Conservation (phyloP, 1,140 invertebrate genomes). For the Pogonomyrmex californicus region DNA sequence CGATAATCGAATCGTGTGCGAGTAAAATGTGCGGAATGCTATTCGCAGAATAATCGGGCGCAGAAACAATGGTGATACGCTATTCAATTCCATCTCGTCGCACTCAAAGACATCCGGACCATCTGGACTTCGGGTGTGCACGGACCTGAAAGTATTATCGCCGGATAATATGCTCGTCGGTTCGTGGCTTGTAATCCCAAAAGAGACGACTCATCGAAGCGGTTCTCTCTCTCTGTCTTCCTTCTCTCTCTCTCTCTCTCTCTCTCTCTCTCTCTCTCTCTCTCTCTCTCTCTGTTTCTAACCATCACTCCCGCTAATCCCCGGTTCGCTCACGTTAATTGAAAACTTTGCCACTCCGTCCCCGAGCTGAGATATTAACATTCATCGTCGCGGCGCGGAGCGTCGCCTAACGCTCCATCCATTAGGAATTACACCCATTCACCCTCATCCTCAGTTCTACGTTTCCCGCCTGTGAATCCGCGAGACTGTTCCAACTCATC, state of each 20-base stretch:
- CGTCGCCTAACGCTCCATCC: slow-evolving; percentile 70
- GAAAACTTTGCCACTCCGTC: slow-evolving; percentile 70
- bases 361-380: slow-evolving; percentile 71
- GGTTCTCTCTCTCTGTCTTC: neutral
- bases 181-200: slow-evolving; percentile 49
- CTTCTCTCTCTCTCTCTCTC: too few species aligned
- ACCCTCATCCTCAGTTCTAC: slow-evolving; percentile 8
- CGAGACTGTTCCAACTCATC: slow-evolving; percentile 42
- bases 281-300: slow-evolving; percentile 5
- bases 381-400: slow-evolving; percentile 60
- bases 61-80: neutral
- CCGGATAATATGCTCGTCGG: slow-evolving; percentile 55
- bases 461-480: neutral
- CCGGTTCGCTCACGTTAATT: slow-evolving; percentile 69
- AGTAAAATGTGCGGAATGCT: neutral
- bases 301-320: slow-evolving; percentile 62
- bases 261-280: neutral
- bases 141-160: slow-evolving; percentile 51
- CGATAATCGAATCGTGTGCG: too few species aligned
- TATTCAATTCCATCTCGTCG: slow-evolving; percentile 26
- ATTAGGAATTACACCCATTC: slow-evolving; percentile 75
- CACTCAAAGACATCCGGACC: neutral
- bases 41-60: neutral
- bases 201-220: slow-evolving; percentile 60
- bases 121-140: neutral